A percentile compares a stretch with the other conserved stretches of the same genome.
Evolutionary conservation across 2,113 vertebrate genomes (phyloP).

Genomic region (Benitochromis conjunctus): DNA sequence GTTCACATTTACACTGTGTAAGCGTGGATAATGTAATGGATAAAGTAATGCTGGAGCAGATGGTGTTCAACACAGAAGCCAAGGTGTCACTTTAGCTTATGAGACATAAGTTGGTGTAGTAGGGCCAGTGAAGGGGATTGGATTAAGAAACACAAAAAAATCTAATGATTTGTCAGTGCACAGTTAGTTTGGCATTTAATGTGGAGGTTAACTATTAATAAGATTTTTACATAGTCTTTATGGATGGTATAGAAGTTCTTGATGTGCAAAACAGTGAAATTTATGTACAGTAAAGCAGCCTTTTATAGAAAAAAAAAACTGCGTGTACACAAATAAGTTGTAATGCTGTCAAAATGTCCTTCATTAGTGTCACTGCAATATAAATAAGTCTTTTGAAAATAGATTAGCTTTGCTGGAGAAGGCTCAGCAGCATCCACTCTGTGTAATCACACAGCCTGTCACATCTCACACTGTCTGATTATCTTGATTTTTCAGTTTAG

Average conservation of each 20-base stretch:
- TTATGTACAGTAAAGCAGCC: background rate
- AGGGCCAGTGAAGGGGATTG: background rate
- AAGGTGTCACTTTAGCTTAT: slow-evolving; percentile 34
- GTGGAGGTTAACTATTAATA: background rate
- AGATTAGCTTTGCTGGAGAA: background rate
- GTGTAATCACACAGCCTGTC: background rate
- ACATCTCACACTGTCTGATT: background rate
- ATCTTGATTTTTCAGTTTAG: background rate
- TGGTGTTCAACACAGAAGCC: slow-evolving; percentile 28
- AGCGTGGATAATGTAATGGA: background rate
- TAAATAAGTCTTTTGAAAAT: background rate
- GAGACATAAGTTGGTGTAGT: background rate
- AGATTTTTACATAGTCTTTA: background rate
- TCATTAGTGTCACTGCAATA: slow-evolving; percentile 8
- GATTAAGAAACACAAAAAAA: background rate
- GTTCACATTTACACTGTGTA: background rate
- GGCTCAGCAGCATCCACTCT: background rate
- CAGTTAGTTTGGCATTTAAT: background rate
- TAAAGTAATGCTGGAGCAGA: slow-evolving; percentile 27
- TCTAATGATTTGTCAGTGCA: background rate
- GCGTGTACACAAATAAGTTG: background rate
- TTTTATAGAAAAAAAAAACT: background rate
- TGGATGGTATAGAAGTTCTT: background rate
- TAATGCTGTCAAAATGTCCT: slow-evolving; percentile 11
- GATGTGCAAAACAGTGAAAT: background rate